These are phyloP conservation scores for Melanerpes aurifrons DNA, from an alignment of 2,113 vertebrate genomes.

Conservation along the genomic window DNA sequence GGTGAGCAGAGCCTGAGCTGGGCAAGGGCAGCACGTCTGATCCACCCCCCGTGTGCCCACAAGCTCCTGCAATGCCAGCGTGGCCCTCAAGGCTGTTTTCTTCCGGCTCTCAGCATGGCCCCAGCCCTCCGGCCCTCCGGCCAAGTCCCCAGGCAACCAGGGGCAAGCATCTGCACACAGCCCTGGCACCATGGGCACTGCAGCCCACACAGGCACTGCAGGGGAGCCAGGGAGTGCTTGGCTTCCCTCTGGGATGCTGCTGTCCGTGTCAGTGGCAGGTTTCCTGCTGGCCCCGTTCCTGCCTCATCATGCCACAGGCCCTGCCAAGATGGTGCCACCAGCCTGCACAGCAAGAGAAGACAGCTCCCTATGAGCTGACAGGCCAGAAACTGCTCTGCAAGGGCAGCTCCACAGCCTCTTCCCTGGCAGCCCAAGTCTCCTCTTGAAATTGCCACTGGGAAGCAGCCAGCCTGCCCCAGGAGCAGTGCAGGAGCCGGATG, in stretches of 20 bases:
- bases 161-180: background rate
- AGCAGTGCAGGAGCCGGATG: background rate
- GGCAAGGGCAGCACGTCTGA: background rate
- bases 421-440: rapidly evolving
- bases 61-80: rapidly evolving
- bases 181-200: rapidly evolving
- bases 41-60: background rate
- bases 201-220: rapidly evolving
- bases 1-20: background rate
- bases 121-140: background rate
- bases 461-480: too few species aligned
- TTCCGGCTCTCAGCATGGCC: background rate
- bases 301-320: rapidly evolving
- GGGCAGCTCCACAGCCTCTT: rapidly evolving
- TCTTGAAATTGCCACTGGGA: background rate
- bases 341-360: rapidly evolving
- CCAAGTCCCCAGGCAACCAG: rapidly evolving
- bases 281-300: rapidly evolving
- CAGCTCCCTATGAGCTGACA: background rate
- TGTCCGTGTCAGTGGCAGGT: background rate
- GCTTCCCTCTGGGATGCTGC: background rate
- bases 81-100: background rate
- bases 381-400: rapidly evolving
- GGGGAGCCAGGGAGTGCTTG: rapidly evolving
- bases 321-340: rapidly evolving